Base-by-base conservation (phyloP, 2,888 invertebrate species). In the Andrena marginata region DNA sequence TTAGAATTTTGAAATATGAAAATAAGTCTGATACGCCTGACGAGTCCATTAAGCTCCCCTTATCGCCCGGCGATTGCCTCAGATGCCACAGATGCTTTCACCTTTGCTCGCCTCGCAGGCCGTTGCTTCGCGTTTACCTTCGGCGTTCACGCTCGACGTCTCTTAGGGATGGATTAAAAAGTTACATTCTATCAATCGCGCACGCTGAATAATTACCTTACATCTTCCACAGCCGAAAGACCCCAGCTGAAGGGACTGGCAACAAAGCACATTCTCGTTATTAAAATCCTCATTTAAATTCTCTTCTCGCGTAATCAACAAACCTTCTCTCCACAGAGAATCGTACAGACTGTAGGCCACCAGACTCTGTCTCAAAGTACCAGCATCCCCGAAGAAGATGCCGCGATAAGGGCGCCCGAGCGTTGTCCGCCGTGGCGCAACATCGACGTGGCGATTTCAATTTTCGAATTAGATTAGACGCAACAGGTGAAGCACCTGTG, bases 401-500 rank as follows among this genome's bases (percentile, higher is more conserved):
- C 29, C 7, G 2, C 31, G 60, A n/a, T 60, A 31, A 6, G 2
- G 16, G 2, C 60, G n/a, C 31, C 31, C n/a, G 26, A 29, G 29
- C 4, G 59, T 8, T 10, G 56, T 1, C 29, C 60, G 31, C 7
- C 60, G 31, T 16, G 31, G 33, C 51, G 8, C 26, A 35, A 63
- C 23, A 26, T 20, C 48, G 20, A n/a, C 33, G 35, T 13, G 6
- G 51, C 65, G 71, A 68, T 71, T 81, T 67, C 68, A 72, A 71
- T 76, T 76, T 65, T 8, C 60, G 59, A 77, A 82, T 77, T 67
- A 74, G 59, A 74, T 68, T 54, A 67, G 29, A 23, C 62, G 70
- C 70, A 84, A 82, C 83, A 82, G 82, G 83, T 82, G 84, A 84
- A 42, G 60, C 65, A 13, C 23, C 65, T 33, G 63, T 10, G 29